Evolutionary conservation across 1,140 invertebrate genomes (phyloP).

Genomic region (Plectrocnemia conspersa): DNA sequence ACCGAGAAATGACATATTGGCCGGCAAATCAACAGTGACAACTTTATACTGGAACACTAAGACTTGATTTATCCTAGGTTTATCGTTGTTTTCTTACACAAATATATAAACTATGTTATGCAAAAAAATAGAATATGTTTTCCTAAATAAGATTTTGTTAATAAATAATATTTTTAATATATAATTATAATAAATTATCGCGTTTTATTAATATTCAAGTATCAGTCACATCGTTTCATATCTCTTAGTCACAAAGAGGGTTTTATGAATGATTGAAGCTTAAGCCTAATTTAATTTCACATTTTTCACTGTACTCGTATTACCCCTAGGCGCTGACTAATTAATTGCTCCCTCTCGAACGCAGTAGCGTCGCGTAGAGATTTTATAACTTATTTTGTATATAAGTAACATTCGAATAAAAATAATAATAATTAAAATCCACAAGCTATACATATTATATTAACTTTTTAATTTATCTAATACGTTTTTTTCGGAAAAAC

Average conservation of each 20-base stretch:
- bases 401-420: too few relatives aligned
- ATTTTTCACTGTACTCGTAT: constrained; percentile 14
- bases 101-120: neutral
- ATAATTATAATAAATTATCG: too few relatives aligned
- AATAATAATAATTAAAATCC: too few relatives aligned
- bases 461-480: too few relatives aligned
- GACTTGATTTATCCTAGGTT: neutral
- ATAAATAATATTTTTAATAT: too few relatives aligned
- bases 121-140: neutral
- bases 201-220: too few relatives aligned
- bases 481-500: too few relatives aligned
- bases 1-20: constrained; percentile 10
- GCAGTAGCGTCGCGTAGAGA: constrained; percentile 3
- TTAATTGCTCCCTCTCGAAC: constrained; percentile 12
- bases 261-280: constrained; percentile 18
- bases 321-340: constrained; percentile 16
- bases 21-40: constrained; percentile 15
- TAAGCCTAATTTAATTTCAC: constrained; percentile 22
- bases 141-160: too few relatives aligned
- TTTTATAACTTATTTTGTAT: too few relatives aligned
- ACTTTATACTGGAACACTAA: too few relatives aligned
- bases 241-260: constrained; percentile 8
- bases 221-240: too few relatives aligned
- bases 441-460: too few relatives aligned
- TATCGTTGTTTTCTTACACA: neutral